Conservation (phyloP, 2,113 vertebrate species). For the Microcebus tavaratra region DNA sequence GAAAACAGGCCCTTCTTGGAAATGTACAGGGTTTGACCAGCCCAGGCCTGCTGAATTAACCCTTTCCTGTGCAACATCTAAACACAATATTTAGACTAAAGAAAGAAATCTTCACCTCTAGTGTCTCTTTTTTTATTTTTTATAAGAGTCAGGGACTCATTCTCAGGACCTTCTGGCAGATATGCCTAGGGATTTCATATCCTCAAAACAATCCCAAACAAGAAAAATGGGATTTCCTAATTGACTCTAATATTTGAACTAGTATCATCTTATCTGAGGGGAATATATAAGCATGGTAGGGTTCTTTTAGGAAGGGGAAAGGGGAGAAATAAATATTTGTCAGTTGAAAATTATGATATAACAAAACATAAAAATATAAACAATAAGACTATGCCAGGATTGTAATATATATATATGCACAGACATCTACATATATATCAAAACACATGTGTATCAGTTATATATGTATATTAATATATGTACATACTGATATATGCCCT, state of each 20-base stretch:
- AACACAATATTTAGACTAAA: not conserved
- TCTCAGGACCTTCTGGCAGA: not conserved
- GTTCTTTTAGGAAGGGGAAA: not conserved
- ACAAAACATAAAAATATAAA: not conserved
- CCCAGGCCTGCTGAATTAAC: not conserved
- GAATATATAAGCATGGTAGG: not conserved
- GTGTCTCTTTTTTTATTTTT: not conserved
- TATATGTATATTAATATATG: not conserved
- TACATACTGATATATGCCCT: too few relatives aligned
- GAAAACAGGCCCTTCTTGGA: not conserved
- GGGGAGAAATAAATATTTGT: not conserved
- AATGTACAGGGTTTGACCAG: not conserved
- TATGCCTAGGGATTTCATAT: not conserved
- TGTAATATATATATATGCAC: not conserved
- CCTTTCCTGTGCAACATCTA: not conserved
- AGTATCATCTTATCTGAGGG: not conserved
- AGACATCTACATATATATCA: not conserved
- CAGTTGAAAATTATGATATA: not conserved
- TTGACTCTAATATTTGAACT: not conserved
- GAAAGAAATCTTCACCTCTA: not conserved
- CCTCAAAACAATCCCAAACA: not conserved
- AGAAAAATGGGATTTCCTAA: not conserved
- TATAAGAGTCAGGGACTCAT: not conserved
- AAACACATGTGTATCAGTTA: not conserved
- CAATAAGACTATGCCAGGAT: not conserved